Base-by-base conservation (phyloP, 1,140 invertebrate genomes). In the Drosophila seguyi region DNA sequence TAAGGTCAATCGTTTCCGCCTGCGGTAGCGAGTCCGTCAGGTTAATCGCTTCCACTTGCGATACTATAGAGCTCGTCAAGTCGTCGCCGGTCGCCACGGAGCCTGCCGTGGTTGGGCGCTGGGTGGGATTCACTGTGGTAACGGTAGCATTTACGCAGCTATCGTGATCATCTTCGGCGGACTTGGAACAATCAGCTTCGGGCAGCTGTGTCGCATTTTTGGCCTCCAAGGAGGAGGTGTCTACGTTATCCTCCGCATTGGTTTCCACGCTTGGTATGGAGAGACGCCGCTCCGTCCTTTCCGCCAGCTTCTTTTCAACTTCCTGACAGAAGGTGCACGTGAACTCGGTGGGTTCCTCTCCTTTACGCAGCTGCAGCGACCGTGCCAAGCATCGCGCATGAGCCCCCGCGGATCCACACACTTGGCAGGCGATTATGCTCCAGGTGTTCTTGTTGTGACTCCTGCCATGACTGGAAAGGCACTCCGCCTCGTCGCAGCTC, bases 381-480 rank as follows among this genome's bases (percentile, higher is more conserved):
- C 11, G 31, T 0, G 20, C 3, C 34, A 53, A 22, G 50, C 50
- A 53, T 16, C 4, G 14, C 14, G 50, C 6, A 38, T 53, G 50
- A 10, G 50, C 50, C 16, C 31, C 50, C 8, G 4, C 8, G 5
- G 50, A 16, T n/a, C 29, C 7, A 56, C 22, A 22, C 78, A 85
- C n/a, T 69, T 86, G 10, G 22, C 29, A 47, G 84, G 78, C 0
- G 39, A 44, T 8, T 50, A 86, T 79, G 2, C 0, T 10, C 82
- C 82, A 86, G 3, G 0, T 11, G 8, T 22, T 4, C 0, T 13
- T 36, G 27, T 65, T 81, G 48, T 58, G 90, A 0, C 62, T 42
- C 1, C 87, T 42, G 0, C 90, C 90, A 0, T 69, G 59, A 0
- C 66, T 74, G 47, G 87, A 92, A 0, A 75, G 5, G 11, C 91